These are phyloP conservation scores for Cotesia glomerata DNA, from an alignment of 1,140 invertebrate genomes.

Conservation along the genomic window DNA sequence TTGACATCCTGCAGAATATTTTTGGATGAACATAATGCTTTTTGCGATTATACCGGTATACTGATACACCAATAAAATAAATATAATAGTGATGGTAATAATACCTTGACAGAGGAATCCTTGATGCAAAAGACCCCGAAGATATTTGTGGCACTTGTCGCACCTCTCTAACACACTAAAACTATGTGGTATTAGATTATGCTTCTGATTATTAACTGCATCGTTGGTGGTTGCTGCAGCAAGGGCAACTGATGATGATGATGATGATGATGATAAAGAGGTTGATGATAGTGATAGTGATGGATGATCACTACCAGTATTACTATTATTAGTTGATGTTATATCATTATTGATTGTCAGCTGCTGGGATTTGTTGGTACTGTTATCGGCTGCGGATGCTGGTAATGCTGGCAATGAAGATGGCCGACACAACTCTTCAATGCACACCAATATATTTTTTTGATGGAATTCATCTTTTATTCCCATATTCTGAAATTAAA, in stretches of 20 bases:
- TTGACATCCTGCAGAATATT: background rate
- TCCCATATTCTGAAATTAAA: conserved; percentile 71
- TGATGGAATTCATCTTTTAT: conserved; percentile 81
- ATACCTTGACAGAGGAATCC: conserved; percentile 78
- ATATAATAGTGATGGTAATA: conserved; percentile 14
- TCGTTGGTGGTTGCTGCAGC: conserved; percentile 35
- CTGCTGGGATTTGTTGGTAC: conserved; percentile 23
- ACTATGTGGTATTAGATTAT: conserved; percentile 70
- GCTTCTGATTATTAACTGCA: conserved; percentile 36
- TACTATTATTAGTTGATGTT: conserved; percentile 24
- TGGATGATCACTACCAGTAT: conserved; percentile 1
- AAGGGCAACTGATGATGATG: background rate
- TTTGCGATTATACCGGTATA: too few relatives aligned
- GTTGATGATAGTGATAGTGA: too few relatives aligned
- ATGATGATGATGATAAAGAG: too few relatives aligned
- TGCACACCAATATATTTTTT: conserved; percentile 73
- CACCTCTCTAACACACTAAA: conserved; percentile 75
- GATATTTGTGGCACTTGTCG: conserved; percentile 78
- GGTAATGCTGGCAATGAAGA: conserved; percentile 43
- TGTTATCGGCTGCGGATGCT: conserved; percentile 27
- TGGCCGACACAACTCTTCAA: conserved; percentile 72
- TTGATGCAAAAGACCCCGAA: conserved; percentile 75
- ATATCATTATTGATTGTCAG: conserved; percentile 10
- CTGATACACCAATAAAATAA: too few relatives aligned
- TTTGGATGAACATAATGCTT: background rate